phyloP scores from a whole-genome alignment of 2,888 invertebrate species.

The Salticus scenicus region DNA sequence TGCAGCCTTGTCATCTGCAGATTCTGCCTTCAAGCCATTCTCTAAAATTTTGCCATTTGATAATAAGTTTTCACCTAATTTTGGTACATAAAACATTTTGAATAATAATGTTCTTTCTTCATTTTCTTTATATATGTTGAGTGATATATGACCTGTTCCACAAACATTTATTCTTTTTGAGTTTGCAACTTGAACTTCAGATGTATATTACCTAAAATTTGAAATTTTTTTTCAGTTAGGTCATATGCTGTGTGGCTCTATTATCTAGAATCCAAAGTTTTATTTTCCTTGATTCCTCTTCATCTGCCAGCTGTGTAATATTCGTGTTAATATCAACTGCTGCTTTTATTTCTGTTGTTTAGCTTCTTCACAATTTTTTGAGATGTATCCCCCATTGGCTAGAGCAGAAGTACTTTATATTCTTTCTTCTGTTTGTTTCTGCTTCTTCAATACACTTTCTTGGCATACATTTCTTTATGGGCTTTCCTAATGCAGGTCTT shows the following conservation, averaged over 20 bases:
- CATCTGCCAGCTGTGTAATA: slow-evolving; percentile 1
- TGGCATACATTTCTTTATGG: neutral
- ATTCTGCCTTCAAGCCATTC: slow-evolving; percentile 25
- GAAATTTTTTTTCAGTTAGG: slow-evolving; percentile 9
- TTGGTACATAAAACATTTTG: slow-evolving; percentile 23
- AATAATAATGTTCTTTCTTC: neutral
- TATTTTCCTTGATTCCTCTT: neutral
- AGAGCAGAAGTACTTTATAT: slow-evolving; percentile 24
- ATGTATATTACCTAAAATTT: neutral
- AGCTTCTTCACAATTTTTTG: slow-evolving; percentile 27
- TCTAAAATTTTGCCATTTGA: slow-evolving; percentile 33
- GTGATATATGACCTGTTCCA: slow-evolving; percentile 22
- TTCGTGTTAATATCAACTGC: slow-evolving; percentile 29
- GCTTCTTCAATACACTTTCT: neutral
- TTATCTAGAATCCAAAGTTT: slow-evolving; percentile 27
- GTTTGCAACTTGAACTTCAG: slow-evolving; percentile 39
- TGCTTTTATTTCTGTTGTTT: neutral
- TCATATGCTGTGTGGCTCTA: slow-evolving; percentile 49
- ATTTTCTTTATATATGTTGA: neutral
- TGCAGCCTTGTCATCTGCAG: slow-evolving; percentile 31
- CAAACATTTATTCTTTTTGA: slow-evolving; percentile 12
- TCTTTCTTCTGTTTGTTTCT: neutral
- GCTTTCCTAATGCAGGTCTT: neutral
- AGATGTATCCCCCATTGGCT: slow-evolving; percentile 27
- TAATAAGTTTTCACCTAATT: slow-evolving; percentile 30